Evolutionary conservation across 2,888 invertebrate genomes (phyloP), one percentile per base, ranked within the genome.

Genomic region (Tipula lateralis): DNA sequence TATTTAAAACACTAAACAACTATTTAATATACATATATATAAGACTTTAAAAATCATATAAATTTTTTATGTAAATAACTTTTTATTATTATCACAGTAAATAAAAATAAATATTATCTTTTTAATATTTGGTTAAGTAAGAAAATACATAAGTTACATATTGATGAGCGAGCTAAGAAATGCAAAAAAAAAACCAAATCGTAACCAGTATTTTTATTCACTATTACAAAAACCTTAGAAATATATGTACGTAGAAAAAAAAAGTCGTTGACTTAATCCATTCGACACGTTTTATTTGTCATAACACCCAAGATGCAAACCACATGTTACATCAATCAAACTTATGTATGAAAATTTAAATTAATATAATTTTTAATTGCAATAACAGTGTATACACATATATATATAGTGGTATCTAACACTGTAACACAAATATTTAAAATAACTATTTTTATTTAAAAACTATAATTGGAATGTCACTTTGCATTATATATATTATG

Each of bases 121-220:
- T 66, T 24, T 66, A 66, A 24, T 66, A 66, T 66, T 66, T 66
- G 66, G 66, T 66, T 66, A 66, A 66, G 66, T 66, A 66, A 66
- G 24, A 66, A 66, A 66, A 66, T 66, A 66, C 66, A 66, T 66
- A 66, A 66, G 66, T 66, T 66, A 66, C 66, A 66, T 66, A 66
- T 66, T 66, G 66, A 24, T 66, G 66, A 66, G 24, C 66, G 24
- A 44, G 9, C 66, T 66, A 66, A 66, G 66, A 66, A 66, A 66
- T 66, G 66, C 66, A 66, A 66, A 66, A 66, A 66, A 66, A 66
- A 39, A 39, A 39, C 1, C 3, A 24, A 24, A 66, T 24, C 19
- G 19, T 66, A 66, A 66, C 66, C 66, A 66, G 66, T 66, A 66
- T 66, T 66, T 66, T 44, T 44, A 16, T 66, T 66, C 24, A 19